Conservation (phyloP, 2,113 vertebrate genomes). For the Sigmodon hispidus region DNA sequence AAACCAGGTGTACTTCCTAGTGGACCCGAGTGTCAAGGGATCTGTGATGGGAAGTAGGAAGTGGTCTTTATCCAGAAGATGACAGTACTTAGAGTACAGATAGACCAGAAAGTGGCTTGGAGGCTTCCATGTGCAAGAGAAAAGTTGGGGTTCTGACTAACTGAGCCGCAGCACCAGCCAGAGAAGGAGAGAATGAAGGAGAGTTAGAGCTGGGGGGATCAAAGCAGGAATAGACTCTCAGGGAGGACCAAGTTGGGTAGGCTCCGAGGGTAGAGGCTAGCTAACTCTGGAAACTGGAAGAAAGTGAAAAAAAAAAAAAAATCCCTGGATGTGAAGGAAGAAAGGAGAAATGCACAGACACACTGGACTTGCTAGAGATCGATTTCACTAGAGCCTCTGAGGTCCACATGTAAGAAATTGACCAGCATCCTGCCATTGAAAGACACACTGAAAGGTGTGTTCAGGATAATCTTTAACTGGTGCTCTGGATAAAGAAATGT, state of each 20-base stretch:
- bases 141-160: background rate
- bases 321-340: background rate
- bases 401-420: accelerated
- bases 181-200: background rate
- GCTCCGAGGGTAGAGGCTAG: background rate
- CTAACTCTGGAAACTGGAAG: background rate
- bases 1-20: background rate
- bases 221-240: background rate
- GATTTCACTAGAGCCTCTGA: accelerated
- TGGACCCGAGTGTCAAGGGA: background rate
- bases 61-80: background rate
- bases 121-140: background rate
- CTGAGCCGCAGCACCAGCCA: background rate
- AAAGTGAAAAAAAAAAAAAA: background rate
- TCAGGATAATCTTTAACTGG: too few relatives aligned
- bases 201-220: background rate
- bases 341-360: too few relatives aligned
- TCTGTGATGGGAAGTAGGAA: background rate
- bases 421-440: accelerated
- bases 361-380: background rate
- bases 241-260: too few relatives aligned
- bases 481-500: background rate
- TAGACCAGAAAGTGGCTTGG: background rate
- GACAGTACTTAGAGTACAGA: background rate
- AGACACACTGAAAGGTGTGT: background rate